phyloP scores from a whole-genome alignment of 1,140 invertebrate species.

The Probaryconus sp. region DNA sequence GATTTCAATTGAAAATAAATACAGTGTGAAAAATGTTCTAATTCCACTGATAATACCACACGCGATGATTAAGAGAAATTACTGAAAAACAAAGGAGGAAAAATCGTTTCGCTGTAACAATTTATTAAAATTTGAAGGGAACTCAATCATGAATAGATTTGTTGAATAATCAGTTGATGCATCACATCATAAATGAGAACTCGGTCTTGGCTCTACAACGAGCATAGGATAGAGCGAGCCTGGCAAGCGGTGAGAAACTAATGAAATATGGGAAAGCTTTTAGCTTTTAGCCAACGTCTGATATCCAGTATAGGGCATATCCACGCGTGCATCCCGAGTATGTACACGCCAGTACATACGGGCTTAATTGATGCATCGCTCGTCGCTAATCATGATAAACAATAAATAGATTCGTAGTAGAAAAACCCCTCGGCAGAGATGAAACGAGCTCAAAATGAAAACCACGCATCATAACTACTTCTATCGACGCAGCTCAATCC shows the following conservation, averaged over 20 bases:
- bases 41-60: too few species aligned
- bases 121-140: conserved; percentile 51
- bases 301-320: conserved; percentile 64
- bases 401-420: conserved; percentile 70
- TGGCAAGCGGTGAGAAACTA: conserved; percentile 69
- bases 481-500: too few species aligned
- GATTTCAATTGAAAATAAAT: background rate
- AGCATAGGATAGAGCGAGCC: conserved; percentile 48
- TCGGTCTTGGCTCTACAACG: conserved; percentile 57
- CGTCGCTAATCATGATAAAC: conserved; percentile 72
- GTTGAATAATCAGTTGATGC: conserved; percentile 61
- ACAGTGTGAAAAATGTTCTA: too few species aligned
- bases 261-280: conserved; percentile 77
- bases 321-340: conserved; percentile 55
- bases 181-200: conserved; percentile 61
- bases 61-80: background rate
- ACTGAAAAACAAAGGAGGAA: conserved; percentile 13
- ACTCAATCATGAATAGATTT: conserved; percentile 55
- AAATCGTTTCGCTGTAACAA: conserved; percentile 38
- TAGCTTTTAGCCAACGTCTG: conserved; percentile 76
- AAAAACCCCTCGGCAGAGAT: conserved; percentile 44
- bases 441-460: conserved; percentile 34
- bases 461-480: conserved; percentile 3
- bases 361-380: conserved; percentile 73
- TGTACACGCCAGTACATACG: conserved; percentile 52